Conservation (phyloP, 2,888 invertebrate species). For the Agrochola circellaris region DNA sequence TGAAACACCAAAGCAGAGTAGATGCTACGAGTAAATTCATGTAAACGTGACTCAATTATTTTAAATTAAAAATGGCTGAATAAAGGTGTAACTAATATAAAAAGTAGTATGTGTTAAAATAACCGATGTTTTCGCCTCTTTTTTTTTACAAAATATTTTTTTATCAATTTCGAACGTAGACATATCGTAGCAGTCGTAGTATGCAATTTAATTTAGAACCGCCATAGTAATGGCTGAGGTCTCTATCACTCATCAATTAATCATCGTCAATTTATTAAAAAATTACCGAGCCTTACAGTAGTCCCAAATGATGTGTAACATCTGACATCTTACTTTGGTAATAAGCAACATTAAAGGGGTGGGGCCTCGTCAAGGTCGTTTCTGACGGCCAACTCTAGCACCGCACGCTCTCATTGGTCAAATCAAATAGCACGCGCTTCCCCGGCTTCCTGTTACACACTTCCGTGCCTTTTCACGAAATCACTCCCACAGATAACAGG, state of each 20-base stretch:
- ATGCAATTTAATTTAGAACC: not conserved
- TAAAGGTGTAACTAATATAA: not conserved
- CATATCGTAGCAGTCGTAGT: not conserved
- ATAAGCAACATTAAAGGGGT: too few relatives aligned
- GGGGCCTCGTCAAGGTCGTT: too few relatives aligned
- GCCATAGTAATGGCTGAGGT: not conserved
- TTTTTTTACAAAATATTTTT: not conserved
- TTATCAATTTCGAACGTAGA: not conserved
- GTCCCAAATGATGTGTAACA: too few relatives aligned
- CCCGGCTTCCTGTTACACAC: too few relatives aligned
- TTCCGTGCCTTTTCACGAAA: too few relatives aligned
- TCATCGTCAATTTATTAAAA: not conserved
- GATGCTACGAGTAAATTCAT: not conserved
- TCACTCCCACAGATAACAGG: too few relatives aligned
- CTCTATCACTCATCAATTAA: not conserved
- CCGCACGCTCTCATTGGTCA: too few relatives aligned
- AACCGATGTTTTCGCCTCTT: not conserved
- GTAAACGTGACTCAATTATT: conserved; percentile 46
- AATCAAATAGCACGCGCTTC: too few relatives aligned
- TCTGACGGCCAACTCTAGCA: too few relatives aligned
- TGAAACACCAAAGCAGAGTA: not conserved
- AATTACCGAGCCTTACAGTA: too few relatives aligned
- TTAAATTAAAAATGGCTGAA: conserved; percentile 28
- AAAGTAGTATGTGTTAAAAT: conserved; percentile 14
- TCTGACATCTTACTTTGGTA: too few relatives aligned